These are phyloP conservation scores for Metalampra italica DNA, from an alignment of 2,888 invertebrate genomes.

Conservation along the genomic window DNA sequence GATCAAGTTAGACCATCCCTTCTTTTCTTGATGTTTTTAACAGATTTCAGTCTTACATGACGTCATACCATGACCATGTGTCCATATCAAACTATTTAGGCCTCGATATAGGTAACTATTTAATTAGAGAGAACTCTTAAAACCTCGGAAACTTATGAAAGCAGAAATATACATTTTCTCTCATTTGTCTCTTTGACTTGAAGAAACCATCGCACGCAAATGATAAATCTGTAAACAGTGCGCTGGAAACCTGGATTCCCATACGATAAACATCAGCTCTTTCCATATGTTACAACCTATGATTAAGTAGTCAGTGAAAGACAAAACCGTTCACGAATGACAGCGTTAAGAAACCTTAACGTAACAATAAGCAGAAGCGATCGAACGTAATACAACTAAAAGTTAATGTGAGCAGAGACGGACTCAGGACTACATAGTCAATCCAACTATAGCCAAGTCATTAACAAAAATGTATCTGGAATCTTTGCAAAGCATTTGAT, in stretches of 20 bases:
- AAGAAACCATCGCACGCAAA: neutral
- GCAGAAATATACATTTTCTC: neutral
- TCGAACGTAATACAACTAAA: slow-evolving; percentile 19
- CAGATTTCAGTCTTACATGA: no score
- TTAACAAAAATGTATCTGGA: no score
- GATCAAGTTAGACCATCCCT: neutral
- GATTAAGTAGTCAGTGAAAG: slow-evolving; percentile 18
- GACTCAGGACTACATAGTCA: neutral
- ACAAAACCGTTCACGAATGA: slow-evolving; percentile 19
- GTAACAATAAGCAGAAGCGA: slow-evolving; percentile 14
- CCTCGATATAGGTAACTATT: no score
- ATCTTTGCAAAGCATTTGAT: no score
- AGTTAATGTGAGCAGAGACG: slow-evolving; percentile 7
- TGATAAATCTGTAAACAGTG: neutral
- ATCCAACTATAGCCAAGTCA: no score
- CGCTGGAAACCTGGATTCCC: slow-evolving; percentile 7
- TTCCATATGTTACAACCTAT: slow-evolving; percentile 16
- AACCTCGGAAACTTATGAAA: neutral
- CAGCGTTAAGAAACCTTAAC: slow-evolving; percentile 8
- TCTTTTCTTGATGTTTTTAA: no score
- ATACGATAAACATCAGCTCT: slow-evolving; percentile 7
- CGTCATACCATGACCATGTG: no score
- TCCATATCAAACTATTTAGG: no score
- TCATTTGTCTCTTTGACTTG: neutral
- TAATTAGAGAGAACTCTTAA: no score